These are phyloP conservation scores for Meloidogyne exigua DNA, from an alignment of 1,140 invertebrate species.

Conservation along the genomic window DNA sequence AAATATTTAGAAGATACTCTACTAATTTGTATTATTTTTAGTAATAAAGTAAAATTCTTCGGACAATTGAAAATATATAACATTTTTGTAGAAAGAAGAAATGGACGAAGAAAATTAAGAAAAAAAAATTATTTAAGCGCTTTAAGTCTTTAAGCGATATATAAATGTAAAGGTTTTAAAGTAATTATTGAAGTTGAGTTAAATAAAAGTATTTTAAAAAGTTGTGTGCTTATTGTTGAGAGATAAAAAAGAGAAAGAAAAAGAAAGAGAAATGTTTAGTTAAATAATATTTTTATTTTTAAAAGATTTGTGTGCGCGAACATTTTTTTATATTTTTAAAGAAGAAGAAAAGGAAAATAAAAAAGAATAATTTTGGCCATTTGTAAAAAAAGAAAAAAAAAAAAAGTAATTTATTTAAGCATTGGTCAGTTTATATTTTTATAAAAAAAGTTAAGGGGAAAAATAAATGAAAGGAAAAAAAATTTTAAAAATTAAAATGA, in stretches of 20 bases:
- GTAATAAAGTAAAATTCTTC: neutral
- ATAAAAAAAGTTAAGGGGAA: neutral
- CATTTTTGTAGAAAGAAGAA: neutral
- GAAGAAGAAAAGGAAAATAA: neutral
- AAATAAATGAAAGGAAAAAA: neutral
- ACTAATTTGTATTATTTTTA: too few relatives aligned
- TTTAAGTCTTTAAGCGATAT: slow-evolving; percentile 2
- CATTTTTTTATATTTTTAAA: neutral
- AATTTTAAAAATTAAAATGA: too few relatives aligned
- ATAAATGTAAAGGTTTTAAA: neutral
- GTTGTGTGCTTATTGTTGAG: neutral
- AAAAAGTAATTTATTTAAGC: neutral
- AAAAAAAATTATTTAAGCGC: slow-evolving; percentile 5
- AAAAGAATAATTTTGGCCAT: neutral
- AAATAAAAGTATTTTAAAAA: neutral
- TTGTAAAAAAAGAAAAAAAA: too few relatives aligned
- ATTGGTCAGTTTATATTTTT: neutral
- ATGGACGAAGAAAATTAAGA: neutral
- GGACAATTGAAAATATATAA: neutral
- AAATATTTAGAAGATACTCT: too few relatives aligned
- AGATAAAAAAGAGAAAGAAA: too few relatives aligned
- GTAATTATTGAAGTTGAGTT: neutral
- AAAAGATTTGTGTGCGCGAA: slow-evolving; percentile 1
- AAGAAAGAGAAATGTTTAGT: too few relatives aligned
- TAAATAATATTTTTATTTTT: neutral